These are phyloP conservation scores for Noctuana brunneofusca DNA, from an alignment of 2,888 invertebrate genomes.

Conservation along the genomic window DNA sequence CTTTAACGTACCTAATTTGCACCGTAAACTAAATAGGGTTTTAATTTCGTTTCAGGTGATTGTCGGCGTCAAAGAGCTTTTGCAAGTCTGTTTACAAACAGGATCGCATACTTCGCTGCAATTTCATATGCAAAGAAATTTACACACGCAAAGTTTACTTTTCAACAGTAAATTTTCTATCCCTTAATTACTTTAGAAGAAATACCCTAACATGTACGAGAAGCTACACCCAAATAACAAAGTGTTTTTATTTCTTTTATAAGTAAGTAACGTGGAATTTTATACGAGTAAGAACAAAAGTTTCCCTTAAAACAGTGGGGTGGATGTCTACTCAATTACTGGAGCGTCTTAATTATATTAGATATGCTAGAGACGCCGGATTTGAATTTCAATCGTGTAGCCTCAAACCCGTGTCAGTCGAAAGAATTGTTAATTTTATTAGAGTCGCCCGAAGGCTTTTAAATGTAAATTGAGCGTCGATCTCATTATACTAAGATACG, in stretches of 20 bases:
- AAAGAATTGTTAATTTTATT: constrained; percentile 76
- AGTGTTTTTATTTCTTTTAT: constrained; percentile 20
- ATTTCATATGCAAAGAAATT: constrained; percentile 20
- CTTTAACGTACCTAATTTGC: neutral
- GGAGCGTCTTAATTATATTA: constrained; percentile 74
- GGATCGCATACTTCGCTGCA: constrained; percentile 1
- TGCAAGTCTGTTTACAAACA: constrained; percentile 22
- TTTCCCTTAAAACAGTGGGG: constrained; percentile 49
- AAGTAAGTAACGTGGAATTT: constrained; percentile 8
- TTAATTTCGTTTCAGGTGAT: constrained; percentile 15
- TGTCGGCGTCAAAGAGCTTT: constrained; percentile 13
- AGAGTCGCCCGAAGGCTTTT: constrained; percentile 62
- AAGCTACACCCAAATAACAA: neutral
- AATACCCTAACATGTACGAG: constrained; percentile 10
- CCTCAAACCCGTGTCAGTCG: constrained; percentile 58
- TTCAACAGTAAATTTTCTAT: constrained; percentile 20
- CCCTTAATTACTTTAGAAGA: constrained; percentile 15
- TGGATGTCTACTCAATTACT: constrained; percentile 75
- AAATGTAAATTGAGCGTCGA: constrained; percentile 63
- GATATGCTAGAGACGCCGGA: constrained; percentile 66
- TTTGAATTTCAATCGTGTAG: constrained; percentile 77
- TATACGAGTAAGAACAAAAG: constrained; percentile 25
- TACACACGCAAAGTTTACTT: constrained; percentile 18
- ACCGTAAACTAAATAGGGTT: constrained; percentile 3
- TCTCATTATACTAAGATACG: constrained; percentile 44